These are phyloP conservation scores for Hylaeus anthracinus DNA, from an alignment of 1,140 invertebrate genomes.

Conservation along the genomic window DNA sequence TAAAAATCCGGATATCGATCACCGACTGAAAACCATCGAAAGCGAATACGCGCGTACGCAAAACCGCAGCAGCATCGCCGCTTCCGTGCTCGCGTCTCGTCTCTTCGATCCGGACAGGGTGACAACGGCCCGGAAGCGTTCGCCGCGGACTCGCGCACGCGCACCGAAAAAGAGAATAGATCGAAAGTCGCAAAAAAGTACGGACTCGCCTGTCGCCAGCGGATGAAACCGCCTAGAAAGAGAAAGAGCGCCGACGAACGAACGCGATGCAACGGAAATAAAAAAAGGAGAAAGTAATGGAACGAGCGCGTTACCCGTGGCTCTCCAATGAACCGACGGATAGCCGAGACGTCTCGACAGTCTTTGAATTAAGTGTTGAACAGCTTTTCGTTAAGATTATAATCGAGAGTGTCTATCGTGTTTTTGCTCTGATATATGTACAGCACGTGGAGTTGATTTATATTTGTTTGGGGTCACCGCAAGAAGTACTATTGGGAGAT, in stretches of 20 bases:
- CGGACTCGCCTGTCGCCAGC: background rate
- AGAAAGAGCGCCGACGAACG: constrained; percentile 19
- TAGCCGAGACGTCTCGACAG: background rate
- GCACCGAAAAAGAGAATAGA: constrained; percentile 15
- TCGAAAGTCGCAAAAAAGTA: background rate
- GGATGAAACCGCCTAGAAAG: constrained; percentile 17
- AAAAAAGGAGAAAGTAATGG: constrained; percentile 32
- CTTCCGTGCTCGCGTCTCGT: background rate
- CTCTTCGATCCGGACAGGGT: background rate
- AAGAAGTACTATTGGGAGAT: no score
- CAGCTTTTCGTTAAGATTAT: no score
- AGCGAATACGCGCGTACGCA: constrained; percentile 26
- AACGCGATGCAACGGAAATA: constrained; percentile 22
- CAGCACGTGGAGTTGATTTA: no score
- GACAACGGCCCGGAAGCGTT: constrained; percentile 1
- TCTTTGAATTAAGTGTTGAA: no score
- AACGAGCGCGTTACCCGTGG: background rate
- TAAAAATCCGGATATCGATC: constrained; percentile 49
- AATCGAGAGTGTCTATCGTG: no score
- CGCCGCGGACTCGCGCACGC: constrained; percentile 20
- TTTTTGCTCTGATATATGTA: no score
- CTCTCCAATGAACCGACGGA: constrained; percentile 7
- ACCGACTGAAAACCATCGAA: constrained; percentile 41
- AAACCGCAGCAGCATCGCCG: constrained; percentile 35
- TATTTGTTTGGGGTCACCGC: no score